Evolutionary conservation across 2,113 vertebrate species (phyloP), one percentile per base, ranked within the genome.

Genomic region (Nothobranchius furzeri): DNA sequence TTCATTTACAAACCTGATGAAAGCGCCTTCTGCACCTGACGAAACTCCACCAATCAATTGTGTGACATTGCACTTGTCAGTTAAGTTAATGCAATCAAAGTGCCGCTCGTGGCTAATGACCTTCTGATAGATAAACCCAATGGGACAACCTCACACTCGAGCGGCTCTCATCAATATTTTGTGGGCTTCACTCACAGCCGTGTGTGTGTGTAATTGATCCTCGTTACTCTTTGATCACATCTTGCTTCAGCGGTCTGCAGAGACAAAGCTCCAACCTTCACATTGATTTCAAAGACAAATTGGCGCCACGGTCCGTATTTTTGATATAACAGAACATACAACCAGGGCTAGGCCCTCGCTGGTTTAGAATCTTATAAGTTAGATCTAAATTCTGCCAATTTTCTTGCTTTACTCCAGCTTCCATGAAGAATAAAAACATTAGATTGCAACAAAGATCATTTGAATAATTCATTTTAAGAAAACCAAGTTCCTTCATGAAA

Each of bases 81-180:
- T 71, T 60, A 60, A 60, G 59, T 81, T 81, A 87, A 87, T 81
- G 76, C 79, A 79, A 79, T 85, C 83, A 76, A 68, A 68, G 76
- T 75, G 48, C 64, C 68, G 73, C 79, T 68, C 53, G 76, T 61
- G 37, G 62, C 66, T 80, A 86, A 87, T 75, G 88, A 87, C 87
- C 84, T 81, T 84, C 84, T 72, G 83, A 85, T 87, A 84, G 87
- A 71, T 30, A 68, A 76, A 70, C 69, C 79, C 72, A 49, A 60
- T 20, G 78, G 81, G 81, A 84, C 75, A 62, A 59, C 60, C 73
- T 52, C 68, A 60, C 67, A 67, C 82, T 84, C 75, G 64, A 81
- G 76, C 55, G 57, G 56, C 60, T 75, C 82, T 86, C 86, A 87
- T 89, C 87, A 86, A 90, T 89, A 88, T 90, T 84, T 82, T 42